Evolutionary conservation across 2,888 invertebrate genomes (phyloP), one percentile per base, ranked within the genome.

Genomic region (Sceliomorpha sp.): DNA sequence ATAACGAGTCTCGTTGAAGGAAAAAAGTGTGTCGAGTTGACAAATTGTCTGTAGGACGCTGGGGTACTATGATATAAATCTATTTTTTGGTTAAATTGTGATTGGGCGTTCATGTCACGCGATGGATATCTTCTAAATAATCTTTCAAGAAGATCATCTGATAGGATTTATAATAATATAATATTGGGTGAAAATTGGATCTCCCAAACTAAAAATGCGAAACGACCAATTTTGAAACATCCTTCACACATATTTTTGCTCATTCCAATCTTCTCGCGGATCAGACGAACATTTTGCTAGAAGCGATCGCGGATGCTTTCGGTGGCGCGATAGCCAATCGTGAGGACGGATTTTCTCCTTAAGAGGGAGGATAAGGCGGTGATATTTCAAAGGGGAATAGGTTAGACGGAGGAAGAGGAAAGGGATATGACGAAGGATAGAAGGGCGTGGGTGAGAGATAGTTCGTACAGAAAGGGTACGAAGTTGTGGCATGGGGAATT

Each of bases 311-410:
- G 50, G 44, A 48, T 50, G 47, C 44, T 48, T 44, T 58, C 55
- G 59, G 53, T 59, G 51, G 50, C 42, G 36, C 53, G 45, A 55
- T 66, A 60, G 60, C 70, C 70, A 70, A 70, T 70, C 70, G 31
- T 64, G 64, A 50, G 55, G 70, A 70, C 64, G 70, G 64, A 70
- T 70, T 64, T 63, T 59, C 59, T 51, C 26, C 7, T 39, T 44
- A 39, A 42, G 48, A 44, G 44, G 70, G 42, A 39, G 63, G 59
- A 60, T 40, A 51, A 64, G 66, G 58, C 70, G 76, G 78, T 75
- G 77, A 83, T 82, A 81, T 81, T 81, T 82, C 82, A 80, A 79
- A 80, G 74, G 68, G 76, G 70, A 72, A 74, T 75, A 72, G 75
- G 74, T 76, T 73, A 74, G 76, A 76, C 73, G 76, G 74, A 60